Evolutionary conservation across 2,797 vertebrate genomes (phyloP).

Genomic region (Buceros bicornis): DNA sequence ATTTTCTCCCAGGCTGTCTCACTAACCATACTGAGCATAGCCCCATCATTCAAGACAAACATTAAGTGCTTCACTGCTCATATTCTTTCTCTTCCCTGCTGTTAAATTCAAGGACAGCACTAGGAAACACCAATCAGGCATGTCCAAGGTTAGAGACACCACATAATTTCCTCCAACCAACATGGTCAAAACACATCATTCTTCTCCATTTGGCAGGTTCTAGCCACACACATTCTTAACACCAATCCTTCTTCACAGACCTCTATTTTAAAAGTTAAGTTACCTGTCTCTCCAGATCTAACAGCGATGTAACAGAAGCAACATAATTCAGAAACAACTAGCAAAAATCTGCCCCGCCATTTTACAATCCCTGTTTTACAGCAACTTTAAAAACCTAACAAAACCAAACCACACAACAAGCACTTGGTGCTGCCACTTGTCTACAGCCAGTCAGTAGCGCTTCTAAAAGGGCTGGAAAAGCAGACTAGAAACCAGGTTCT

Average conservation of each 20-base stretch:
- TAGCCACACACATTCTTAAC: not conserved
- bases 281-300: not conserved
- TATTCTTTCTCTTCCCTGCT: not conserved
- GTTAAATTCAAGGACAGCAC: not conserved
- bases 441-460: not conserved
- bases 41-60: not conserved
- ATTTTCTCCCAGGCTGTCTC: not conserved
- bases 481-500: not conserved
- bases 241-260: not conserved
- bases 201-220: not conserved
- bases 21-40: not conserved
- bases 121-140: not conserved
- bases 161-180: not conserved
- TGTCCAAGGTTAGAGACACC: not conserved
- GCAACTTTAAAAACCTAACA: not conserved
- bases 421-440: not conserved
- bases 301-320: not conserved
- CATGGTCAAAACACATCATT: fast-evolving
- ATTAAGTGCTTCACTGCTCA: not conserved
- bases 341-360: not conserved
- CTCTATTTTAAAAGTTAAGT: not conserved
- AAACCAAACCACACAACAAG: too few species aligned
- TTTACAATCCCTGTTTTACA: not conserved
- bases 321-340: not conserved
- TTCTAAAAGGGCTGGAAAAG: not conserved